Evolutionary conservation across 1,140 invertebrate genomes (phyloP).

Genomic region (Venustaconcha ellipsiformis): DNA sequence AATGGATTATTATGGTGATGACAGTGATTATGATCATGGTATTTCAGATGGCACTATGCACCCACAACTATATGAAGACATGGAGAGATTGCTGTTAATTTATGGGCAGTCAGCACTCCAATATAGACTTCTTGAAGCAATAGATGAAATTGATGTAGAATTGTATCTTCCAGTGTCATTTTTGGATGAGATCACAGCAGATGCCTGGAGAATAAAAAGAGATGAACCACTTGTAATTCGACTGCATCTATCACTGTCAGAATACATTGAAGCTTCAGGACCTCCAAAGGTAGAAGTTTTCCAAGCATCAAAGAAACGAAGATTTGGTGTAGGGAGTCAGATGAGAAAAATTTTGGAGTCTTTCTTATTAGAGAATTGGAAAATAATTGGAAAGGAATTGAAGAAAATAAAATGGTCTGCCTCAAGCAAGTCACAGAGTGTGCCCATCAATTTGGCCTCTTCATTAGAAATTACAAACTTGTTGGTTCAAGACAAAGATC

Average conservation of each 20-base stretch:
- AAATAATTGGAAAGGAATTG: constrained; percentile 2
- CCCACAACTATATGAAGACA: constrained; percentile 31
- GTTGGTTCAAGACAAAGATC: constrained; percentile 31
- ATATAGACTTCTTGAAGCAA: constrained; percentile 48
- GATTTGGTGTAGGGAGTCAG: constrained; percentile 51
- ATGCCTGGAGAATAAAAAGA: constrained; percentile 47
- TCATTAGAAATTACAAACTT: neutral
- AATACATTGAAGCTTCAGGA: constrained; percentile 45
- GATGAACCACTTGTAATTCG: constrained; percentile 46
- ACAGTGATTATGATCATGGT: neutral
- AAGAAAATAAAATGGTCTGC: constrained; percentile 9
- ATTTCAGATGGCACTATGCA: constrained; percentile 25
- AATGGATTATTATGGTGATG: constrained; percentile 3
- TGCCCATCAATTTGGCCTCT: neutral
- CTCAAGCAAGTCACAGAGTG: neutral
- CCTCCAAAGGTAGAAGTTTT: constrained; percentile 51
- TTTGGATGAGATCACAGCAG: constrained; percentile 44
- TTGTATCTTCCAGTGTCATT: constrained; percentile 43
- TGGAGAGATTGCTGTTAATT: constrained; percentile 33
- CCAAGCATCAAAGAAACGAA: constrained; percentile 48
- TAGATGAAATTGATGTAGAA: constrained; percentile 56
- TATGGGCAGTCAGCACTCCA: constrained; percentile 34
- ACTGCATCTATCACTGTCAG: constrained; percentile 45
- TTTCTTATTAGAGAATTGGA: constrained; percentile 14
- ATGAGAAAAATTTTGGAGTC: constrained; percentile 41